A percentile compares a stretch with the other conserved stretches of the same genome.
Evolutionary conservation across 2,113 vertebrate species (phyloP).

Genomic region (Eurystomus gularis): DNA sequence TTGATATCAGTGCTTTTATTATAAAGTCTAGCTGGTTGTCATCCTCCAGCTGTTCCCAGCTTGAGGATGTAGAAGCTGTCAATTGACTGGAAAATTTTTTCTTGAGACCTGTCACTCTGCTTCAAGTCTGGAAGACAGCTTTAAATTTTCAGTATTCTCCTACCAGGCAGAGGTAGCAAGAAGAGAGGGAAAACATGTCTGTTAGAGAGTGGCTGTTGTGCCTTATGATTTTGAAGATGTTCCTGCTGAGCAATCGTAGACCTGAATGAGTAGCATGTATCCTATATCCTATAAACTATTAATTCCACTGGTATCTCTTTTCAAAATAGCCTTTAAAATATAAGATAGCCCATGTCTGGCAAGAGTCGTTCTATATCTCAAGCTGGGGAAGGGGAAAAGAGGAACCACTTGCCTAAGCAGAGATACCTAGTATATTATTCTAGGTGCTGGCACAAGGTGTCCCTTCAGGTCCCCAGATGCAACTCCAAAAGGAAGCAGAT

Average conservation of each 20-base stretch:
- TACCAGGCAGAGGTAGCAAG: not conserved
- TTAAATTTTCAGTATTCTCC: not conserved
- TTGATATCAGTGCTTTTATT: not conserved
- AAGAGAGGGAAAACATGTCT: not conserved
- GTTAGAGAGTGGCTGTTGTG: not conserved
- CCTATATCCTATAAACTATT: not conserved
- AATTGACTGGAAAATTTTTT: not conserved
- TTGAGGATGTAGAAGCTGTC: constrained; percentile 7
- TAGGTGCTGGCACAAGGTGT: not conserved
- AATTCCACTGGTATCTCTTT: not conserved
- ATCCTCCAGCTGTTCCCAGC: constrained; percentile 22
- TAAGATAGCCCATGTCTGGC: not conserved
- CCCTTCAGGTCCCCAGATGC: not conserved
- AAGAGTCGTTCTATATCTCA: not conserved
- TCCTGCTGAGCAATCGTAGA: not conserved
- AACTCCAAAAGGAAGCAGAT: not conserved
- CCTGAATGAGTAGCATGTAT: not conserved
- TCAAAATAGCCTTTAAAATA: not conserved
- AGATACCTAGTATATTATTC: not conserved
- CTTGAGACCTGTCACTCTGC: not conserved
- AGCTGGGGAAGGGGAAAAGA: not conserved
- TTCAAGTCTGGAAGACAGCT: not conserved
- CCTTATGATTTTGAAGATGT: not conserved
- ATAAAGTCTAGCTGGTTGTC: not conserved
- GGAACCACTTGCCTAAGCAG: not conserved